Base-by-base conservation (phyloP, 2,888 invertebrate species). In the Sinopyrophorus schimmeli region DNA sequence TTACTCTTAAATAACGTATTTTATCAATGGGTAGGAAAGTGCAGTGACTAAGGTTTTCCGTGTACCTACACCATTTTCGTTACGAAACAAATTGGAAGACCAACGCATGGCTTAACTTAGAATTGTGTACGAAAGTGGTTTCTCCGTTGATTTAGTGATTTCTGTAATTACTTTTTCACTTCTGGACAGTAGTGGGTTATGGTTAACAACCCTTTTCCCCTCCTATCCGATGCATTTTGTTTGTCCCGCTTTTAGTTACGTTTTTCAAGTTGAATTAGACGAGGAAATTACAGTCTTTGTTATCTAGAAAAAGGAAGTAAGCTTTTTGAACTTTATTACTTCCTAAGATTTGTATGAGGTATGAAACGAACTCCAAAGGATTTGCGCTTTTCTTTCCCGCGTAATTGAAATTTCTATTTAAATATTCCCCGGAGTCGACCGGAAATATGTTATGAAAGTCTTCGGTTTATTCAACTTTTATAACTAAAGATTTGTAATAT, bases 111-210 rank as follows among this genome's bases (percentile, higher is more conserved):
- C 35, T 35, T 27, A 35, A 35, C 11, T 34, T 43, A 35, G 35
- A 27, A 30, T 38, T 38, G 30, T 30, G 27, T 35, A 47, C 34
- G 43, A 38, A 52, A 48, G 41, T 44, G 30, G 38, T 34, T 43
- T 54, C 32, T 55, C 48, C 46, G 41, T 56, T 54, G 48, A 46
- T 50, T 54, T 49, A 41, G 39, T 38, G 53, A 54, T 56, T 54
- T 54, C 44, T 54, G 41, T 46, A 55, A 55, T 55, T 55, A 53
- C 50, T 34, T 41, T 40, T 51, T 35, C 41, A 35, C 47, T 47
- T 47, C 35, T 18, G 21, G 38, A 41, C 39, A 21, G 47, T 39
- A 47, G 21, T 47, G 28, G 41, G 40, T 32, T 47, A 47, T 38
- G 38, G 24, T 28, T 35, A 43, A 35, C 43, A 35, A 20, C 43